Conservation (phyloP, 1,140 invertebrate genomes). For the Solenopsis fugax region DNA sequence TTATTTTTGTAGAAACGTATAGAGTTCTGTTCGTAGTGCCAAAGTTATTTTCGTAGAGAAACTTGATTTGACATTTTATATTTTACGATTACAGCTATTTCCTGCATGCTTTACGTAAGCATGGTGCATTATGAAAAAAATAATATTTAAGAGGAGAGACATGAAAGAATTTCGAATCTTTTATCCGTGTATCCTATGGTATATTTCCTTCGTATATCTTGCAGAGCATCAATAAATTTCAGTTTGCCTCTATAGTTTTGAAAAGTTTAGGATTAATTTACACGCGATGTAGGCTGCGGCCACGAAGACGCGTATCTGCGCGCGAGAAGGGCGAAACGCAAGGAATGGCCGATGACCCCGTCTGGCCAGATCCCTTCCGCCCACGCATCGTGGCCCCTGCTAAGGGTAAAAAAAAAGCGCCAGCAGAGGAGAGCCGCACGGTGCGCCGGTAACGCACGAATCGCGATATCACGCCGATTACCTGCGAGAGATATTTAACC, state of each 20-base stretch:
- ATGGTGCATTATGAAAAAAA: background rate
- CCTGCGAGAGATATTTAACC: slow-evolving; percentile 47
- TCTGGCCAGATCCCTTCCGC: slow-evolving; percentile 67
- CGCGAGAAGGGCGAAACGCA: slow-evolving; percentile 64
- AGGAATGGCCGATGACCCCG: slow-evolving; percentile 72
- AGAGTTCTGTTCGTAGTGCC: background rate
- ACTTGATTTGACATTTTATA: background rate
- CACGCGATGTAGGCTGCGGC: slow-evolving; percentile 22
- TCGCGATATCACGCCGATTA: slow-evolving; percentile 60
- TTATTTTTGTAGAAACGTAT: background rate
- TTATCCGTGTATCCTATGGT: background rate
- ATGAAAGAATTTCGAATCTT: slow-evolving; percentile 5
- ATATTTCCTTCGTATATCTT: background rate
- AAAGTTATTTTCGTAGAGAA: slow-evolving; percentile 11
- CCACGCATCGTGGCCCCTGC: slow-evolving; percentile 56
- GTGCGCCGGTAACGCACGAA: slow-evolving; percentile 46
- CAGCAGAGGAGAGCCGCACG: slow-evolving; percentile 23
- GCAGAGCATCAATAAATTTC: background rate
- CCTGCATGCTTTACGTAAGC: background rate
- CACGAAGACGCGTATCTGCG: slow-evolving; percentile 32
- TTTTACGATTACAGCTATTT: slow-evolving; percentile 1
- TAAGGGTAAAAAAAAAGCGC: slow-evolving; percentile 54
- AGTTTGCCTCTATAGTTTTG: slow-evolving; percentile 1
- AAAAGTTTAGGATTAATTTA: slow-evolving; percentile 45
- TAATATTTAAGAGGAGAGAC: background rate